phyloP scores from a whole-genome alignment of 2,888 invertebrate species.

The Azorinus chamasolen region DNA sequence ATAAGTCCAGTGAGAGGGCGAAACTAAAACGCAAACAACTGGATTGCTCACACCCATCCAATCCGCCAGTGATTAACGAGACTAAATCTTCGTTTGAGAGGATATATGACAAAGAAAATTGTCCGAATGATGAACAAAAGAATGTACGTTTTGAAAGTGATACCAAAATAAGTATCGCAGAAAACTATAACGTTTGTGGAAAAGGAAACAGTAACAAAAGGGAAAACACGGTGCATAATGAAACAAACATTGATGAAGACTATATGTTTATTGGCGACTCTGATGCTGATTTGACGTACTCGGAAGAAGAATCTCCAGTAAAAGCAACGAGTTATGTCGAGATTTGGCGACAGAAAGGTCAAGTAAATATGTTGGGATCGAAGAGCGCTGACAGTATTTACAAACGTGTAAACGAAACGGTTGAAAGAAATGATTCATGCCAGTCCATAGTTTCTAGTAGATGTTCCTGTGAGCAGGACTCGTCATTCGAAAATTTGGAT shows the following conservation, averaged over 20 bases:
- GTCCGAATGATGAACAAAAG: neutral
- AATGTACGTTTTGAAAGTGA: too few relatives aligned
- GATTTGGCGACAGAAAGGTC: neutral
- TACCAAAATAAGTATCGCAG: too few relatives aligned
- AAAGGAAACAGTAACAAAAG: too few relatives aligned
- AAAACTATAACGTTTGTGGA: too few relatives aligned
- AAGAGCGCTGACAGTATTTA: neutral
- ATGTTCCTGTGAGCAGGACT: neutral
- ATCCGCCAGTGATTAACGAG: too few relatives aligned
- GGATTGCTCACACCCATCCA: too few relatives aligned
- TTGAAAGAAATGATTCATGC: neutral
- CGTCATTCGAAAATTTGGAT: constrained; percentile 7
- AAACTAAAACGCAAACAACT: constrained; percentile 3
- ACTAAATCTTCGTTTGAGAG: too few relatives aligned
- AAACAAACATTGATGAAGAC: too few relatives aligned
- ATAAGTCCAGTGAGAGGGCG: constrained; percentile 45
- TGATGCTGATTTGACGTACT: constrained; percentile 49
- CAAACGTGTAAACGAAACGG: neutral
- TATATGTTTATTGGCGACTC: constrained; percentile 36
- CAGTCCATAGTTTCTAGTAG: neutral
- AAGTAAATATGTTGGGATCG: neutral
- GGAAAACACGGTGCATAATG: too few relatives aligned
- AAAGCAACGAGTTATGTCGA: constrained; percentile 12
- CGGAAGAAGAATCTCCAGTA: constrained; percentile 36
- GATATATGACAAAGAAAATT: neutral